Base-by-base conservation (phyloP, 2,888 invertebrate genomes). In the Rhamnusium bicolor region DNA sequence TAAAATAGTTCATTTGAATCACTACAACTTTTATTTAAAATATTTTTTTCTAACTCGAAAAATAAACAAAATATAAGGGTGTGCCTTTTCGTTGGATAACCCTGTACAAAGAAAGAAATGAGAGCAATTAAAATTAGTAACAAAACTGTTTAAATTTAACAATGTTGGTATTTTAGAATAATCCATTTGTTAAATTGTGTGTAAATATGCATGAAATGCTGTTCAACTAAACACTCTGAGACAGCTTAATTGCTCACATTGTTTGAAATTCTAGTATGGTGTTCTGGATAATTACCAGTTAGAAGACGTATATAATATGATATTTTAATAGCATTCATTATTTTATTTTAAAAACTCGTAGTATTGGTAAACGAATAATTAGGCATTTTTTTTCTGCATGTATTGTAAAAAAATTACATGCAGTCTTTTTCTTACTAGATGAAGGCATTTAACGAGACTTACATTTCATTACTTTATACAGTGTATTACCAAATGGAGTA, bases 171-270 rank as follows among this genome's bases (percentile, higher is more conserved):
- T 19, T 51, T 51, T 18, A 19, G 32, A 32, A 16, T 61, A 61
- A 61, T 47, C 47, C 61, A 61, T 61, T 47, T 58, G 71, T 70
- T 71, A 70, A 73, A 69, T 71, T 73, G 65, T 69, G 73, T 72
- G 73, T 71, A 72, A 76, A 76, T 72, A 76, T 73, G 73, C 71
- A 73, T 74, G 76, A 76, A 69, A 76, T 69, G 49, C 58, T 61
- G 32, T 32, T 62, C 61, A 53, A 70, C 68, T 71, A 73, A 73
- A 76, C 72, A 71, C 72, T 70, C 49, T 60, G 68, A 76, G 76
- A 76, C 74, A 76, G 66, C 46, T 74, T 76, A 76, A 76, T 74
- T 72, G 68, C 72, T 69, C 69, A 62, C 74, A 72, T 73, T 73
- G 69, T 62, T 66, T 56, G 66, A 71, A 73, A 76, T 76, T 73